A percentile compares a stretch with the other conserved stretches of the same genome.
Evolutionary conservation across 2,113 vertebrate genomes (phyloP).

Genomic region (Hassar affinis): DNA sequence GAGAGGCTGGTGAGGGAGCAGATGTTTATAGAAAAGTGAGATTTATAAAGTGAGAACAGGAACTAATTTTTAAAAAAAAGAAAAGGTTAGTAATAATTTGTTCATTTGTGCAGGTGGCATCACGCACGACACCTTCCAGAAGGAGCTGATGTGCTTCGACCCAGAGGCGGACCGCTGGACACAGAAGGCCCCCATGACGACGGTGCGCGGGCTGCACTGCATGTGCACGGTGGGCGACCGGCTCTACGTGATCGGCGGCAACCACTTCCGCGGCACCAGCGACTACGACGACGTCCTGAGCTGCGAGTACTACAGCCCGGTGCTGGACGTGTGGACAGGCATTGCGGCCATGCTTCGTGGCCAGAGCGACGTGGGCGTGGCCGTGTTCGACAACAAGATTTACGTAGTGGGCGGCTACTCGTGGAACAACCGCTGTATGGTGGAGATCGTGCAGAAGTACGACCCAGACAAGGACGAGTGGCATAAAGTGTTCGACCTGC

Average conservation of each 20-base stretch:
- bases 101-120: slow-evolving; percentile 83
- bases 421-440: slow-evolving; percentile 99
- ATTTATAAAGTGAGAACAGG: background rate
- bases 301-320: slow-evolving; percentile 97
- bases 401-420: slow-evolving; percentile 99
- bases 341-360: slow-evolving; percentile 97
- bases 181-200: slow-evolving; percentile 96
- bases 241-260: slow-evolving; percentile 97
- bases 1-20: background rate
- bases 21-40: background rate
- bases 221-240: slow-evolving; percentile 98
- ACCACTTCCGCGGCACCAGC: slow-evolving; percentile 96
- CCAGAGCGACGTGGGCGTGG: slow-evolving; percentile 97
- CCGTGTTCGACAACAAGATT: slow-evolving; percentile 97
- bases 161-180: slow-evolving; percentile 97
- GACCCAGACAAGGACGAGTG: slow-evolving; percentile 98
- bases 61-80: too few relatives aligned
- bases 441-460: slow-evolving; percentile 98
- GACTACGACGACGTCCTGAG: slow-evolving; percentile 98
- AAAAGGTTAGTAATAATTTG: background rate
- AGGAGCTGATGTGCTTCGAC: slow-evolving; percentile 99
- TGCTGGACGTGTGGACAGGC: slow-evolving; percentile 95
- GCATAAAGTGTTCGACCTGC: slow-evolving; percentile 98
- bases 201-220: slow-evolving; percentile 96
- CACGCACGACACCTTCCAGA: slow-evolving; percentile 98